Conservation (phyloP, 2,797 vertebrate species). For the Cercopithecus diana region DNA sequence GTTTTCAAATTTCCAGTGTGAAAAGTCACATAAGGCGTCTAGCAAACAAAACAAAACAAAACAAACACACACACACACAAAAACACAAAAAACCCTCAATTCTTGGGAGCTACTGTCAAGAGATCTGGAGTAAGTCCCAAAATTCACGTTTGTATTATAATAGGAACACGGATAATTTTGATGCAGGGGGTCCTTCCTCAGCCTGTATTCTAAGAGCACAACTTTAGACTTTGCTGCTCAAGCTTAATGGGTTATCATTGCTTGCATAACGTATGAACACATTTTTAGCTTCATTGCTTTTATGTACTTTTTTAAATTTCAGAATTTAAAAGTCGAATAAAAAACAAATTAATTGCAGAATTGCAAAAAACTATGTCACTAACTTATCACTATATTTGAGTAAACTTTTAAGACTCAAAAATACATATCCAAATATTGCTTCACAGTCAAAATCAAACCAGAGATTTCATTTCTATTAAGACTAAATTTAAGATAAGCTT, state of each 20-base stretch:
- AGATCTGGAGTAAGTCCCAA: neutral
- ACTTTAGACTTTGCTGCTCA: neutral
- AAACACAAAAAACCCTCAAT: neutral
- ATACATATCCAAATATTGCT: neutral
- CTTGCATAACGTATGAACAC: neutral
- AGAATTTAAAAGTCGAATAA: constrained; percentile 29
- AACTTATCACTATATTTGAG: neutral
- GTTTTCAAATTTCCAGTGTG: neutral
- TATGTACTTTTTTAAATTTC: neutral
- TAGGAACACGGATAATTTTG: neutral
- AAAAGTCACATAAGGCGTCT: neutral
- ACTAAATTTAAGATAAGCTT: constrained; percentile 68
- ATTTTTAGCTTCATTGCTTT: constrained; percentile 46
- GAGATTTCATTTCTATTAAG: constrained; percentile 63
- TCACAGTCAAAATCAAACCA: neutral
- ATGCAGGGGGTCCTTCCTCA: neutral
- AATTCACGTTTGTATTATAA: neutral
- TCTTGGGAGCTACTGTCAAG: neutral
- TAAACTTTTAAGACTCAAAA: constrained; percentile 20
- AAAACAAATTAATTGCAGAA: constrained; percentile 1
- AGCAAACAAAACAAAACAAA: neutral
- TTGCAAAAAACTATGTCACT: neutral
- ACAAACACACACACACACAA: neutral
- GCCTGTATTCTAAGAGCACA: neutral
- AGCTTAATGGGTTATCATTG: neutral